Evolutionary conservation across 2,888 invertebrate species (phyloP).

Genomic region (Polietes domitor): DNA sequence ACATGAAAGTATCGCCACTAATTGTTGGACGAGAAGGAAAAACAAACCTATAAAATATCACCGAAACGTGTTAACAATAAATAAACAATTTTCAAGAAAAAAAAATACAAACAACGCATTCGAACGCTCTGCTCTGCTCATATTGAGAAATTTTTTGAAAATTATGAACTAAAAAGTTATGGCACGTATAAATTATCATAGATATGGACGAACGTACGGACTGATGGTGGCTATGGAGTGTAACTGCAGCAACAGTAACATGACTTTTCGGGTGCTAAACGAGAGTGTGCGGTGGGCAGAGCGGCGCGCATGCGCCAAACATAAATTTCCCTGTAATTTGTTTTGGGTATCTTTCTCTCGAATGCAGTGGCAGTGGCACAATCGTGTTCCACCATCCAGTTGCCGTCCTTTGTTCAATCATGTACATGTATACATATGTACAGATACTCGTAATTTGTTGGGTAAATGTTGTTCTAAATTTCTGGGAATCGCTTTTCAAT

Average conservation of each 20-base stretch:
- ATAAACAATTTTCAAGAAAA: conserved; percentile 34
- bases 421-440: too few relatives aligned
- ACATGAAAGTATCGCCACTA: conserved; percentile 15
- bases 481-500: conserved; percentile 49
- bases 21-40: conserved; percentile 3
- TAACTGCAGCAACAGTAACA: background rate
- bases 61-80: conserved; percentile 56
- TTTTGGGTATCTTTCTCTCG: background rate
- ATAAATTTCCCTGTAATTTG: conserved; percentile 35
- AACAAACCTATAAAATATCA: conserved; percentile 11
- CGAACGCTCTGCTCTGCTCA: background rate
- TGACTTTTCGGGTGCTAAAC: conserved; percentile 3
- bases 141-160: background rate
- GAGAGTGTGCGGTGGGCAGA: background rate
- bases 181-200: conserved; percentile 50
- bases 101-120: background rate
- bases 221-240: background rate
- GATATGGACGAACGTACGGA: background rate
- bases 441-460: conserved; percentile 22
- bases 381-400: conserved; percentile 16
- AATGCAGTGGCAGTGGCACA: background rate
- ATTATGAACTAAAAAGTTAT: conserved; percentile 47
- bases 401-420: conserved; percentile 17
- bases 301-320: conserved; percentile 27
- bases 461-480: conserved; percentile 35